These are phyloP conservation scores for Ifrita kowaldi DNA, from an alignment of 2,113 vertebrate genomes.

Conservation along the genomic window DNA sequence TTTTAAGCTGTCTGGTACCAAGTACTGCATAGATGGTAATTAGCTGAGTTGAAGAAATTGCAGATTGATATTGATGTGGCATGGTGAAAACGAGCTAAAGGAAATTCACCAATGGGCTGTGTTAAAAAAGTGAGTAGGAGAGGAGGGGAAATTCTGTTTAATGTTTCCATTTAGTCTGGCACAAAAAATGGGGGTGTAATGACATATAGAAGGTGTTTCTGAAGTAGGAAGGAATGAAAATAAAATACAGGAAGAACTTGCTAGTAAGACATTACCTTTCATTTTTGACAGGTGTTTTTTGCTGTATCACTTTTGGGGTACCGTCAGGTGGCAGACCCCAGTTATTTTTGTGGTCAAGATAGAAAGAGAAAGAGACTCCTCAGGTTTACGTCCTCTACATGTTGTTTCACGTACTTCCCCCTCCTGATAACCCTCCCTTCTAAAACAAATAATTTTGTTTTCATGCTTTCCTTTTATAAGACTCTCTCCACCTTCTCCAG, in stretches of 20 bases:
- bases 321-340: background rate
- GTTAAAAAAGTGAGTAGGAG: background rate
- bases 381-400: background rate
- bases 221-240: background rate
- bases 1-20: background rate
- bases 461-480: background rate
- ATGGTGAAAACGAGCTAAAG: background rate
- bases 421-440: background rate
- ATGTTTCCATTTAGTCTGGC: background rate
- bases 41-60: background rate
- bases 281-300: background rate
- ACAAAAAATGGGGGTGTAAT: background rate
- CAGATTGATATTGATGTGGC: background rate
- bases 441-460: background rate
- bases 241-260: background rate
- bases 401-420: background rate
- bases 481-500: background rate
- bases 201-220: background rate
- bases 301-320: background rate
- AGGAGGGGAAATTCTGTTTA: background rate
- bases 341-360: background rate
- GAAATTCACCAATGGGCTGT: background rate
- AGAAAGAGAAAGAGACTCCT: background rate
- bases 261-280: background rate
- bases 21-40: background rate